Base-by-base conservation (phyloP, 2,113 vertebrate species). In the Nymphicus hollandicus region DNA sequence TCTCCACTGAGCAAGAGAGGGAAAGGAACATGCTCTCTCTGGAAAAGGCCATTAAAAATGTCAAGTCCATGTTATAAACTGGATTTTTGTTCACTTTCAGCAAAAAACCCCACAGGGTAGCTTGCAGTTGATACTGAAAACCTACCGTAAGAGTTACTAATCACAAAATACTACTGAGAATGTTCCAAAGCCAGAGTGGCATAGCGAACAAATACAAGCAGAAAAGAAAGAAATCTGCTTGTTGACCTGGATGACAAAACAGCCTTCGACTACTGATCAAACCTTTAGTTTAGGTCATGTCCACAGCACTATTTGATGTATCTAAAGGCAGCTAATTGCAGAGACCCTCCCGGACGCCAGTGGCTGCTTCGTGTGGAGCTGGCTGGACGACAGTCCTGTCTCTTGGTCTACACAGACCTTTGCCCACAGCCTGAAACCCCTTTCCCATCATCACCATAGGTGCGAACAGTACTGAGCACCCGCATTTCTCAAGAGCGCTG, bases 301-400 rank as follows among this genome's bases (percentile, higher is more conserved):
- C 28, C 25, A 10, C 49, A 37, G 60, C 33, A 3, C 11, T 22
- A 17, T 8, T 15, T 9, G 92, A 58, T 71, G 29, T 4, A 39
- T 19, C 23, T 8, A 52, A 31, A 20, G 15, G 1, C 31, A n/a
- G 43, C 33, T 12, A 23, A 19, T 2, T 1, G 47, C 43, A 9
- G 0, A 9, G 47, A 22, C 39, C 43, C 39, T 27, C 18, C 16
- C 7, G 1, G 3, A 3, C 3, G n/a, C 25, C 28, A 28, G 22
- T 0, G 66, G 13, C 33, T 2, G n/a, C 12, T n/a, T 27, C 3
- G 19, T 14, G 3, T 9, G n/a, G 55, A 33, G 11, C 28, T 25
- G 41, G 31, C 33, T 13, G 63, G 31, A 7, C 63, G 22, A 33
- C 66, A 8, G 25, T 23, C 37, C 80, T 5, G 11, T 13, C 58